phyloP scores from a whole-genome alignment of 1,140 invertebrate genomes.

The Bombus balteatus region DNA sequence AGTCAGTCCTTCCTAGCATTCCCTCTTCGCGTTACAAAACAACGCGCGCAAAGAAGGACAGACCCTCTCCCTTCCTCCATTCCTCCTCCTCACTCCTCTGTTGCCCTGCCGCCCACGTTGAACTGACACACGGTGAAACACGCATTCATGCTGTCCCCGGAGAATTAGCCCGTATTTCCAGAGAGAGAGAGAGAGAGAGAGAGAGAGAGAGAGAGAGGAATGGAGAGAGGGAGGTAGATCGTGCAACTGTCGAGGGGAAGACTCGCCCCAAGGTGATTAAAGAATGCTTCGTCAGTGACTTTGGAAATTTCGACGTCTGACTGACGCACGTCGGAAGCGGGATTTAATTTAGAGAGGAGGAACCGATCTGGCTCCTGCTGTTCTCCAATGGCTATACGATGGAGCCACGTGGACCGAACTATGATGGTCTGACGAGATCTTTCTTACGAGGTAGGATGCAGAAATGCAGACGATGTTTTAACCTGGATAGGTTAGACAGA shows the following conservation, averaged over 20 bases:
- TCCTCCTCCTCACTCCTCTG: not conserved
- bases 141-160: slow-evolving; percentile 11
- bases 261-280: slow-evolving; percentile 6
- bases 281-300: slow-evolving; percentile 37
- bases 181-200: not conserved
- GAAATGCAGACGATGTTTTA: not conserved
- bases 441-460: not conserved
- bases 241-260: not conserved
- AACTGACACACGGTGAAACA: not conserved
- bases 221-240: not conserved
- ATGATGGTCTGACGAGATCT: not conserved
- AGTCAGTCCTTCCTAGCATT: slow-evolving; percentile 46
- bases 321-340: slow-evolving; percentile 26
- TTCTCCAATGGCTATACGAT: not conserved
- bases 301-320: slow-evolving; percentile 24
- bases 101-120: slow-evolving; percentile 28
- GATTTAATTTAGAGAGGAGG: slow-evolving; percentile 13
- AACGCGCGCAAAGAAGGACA: slow-evolving; percentile 14
- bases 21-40: slow-evolving; percentile 48
- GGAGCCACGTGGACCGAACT: not conserved
- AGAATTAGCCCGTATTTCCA: slow-evolving; percentile 39
- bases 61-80: not conserved
- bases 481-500: not conserved
- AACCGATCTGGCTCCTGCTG: not conserved
- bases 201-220: not conserved